Evolutionary conservation across 2,888 invertebrate genomes (phyloP).

Genomic region (Apodemia duryi): DNA sequence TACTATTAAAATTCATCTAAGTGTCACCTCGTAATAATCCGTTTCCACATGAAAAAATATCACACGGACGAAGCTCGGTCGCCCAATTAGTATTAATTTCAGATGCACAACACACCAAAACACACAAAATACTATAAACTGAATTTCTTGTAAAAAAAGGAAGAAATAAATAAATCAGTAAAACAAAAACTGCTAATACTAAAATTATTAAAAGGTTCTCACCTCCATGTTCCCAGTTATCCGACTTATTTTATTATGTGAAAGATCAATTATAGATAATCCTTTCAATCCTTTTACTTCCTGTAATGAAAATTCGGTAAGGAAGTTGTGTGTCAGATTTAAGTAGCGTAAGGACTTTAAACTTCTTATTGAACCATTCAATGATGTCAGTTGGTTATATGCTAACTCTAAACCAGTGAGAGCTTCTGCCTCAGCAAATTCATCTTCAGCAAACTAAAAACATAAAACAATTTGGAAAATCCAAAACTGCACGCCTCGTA

Average conservation of each 20-base stretch:
- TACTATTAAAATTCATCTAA: too few relatives aligned
- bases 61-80: too few relatives aligned
- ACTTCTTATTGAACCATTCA: slow-evolving; percentile 86
- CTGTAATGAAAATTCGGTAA: slow-evolving; percentile 88
- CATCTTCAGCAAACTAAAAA: slow-evolving; percentile 83
- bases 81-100: too few relatives aligned
- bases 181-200: too few relatives aligned
- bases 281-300: slow-evolving; percentile 87
- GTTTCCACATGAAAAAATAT: too few relatives aligned
- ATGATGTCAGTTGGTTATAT: slow-evolving; percentile 83
- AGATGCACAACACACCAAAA: too few relatives aligned
- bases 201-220: slow-evolving; percentile 36
- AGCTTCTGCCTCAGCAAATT: slow-evolving; percentile 85
- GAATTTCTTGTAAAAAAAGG: too few relatives aligned
- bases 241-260: slow-evolving; percentile 85
- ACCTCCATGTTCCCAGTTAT: slow-evolving; percentile 83
- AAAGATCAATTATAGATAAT: slow-evolving; percentile 86
- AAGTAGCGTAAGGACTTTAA: slow-evolving; percentile 83
- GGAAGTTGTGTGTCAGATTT: slow-evolving; percentile 87
- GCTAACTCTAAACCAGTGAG: slow-evolving; percentile 85
- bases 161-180: too few relatives aligned
- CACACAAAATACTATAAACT: too few relatives aligned
- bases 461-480: neutral
- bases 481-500: too few relatives aligned
- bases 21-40: too few relatives aligned